A percentile compares a stretch with the other conserved stretches of the same genome.
Evolutionary conservation across 2,888 invertebrate genomes (phyloP).

Genomic region (Eurytoma californica): DNA sequence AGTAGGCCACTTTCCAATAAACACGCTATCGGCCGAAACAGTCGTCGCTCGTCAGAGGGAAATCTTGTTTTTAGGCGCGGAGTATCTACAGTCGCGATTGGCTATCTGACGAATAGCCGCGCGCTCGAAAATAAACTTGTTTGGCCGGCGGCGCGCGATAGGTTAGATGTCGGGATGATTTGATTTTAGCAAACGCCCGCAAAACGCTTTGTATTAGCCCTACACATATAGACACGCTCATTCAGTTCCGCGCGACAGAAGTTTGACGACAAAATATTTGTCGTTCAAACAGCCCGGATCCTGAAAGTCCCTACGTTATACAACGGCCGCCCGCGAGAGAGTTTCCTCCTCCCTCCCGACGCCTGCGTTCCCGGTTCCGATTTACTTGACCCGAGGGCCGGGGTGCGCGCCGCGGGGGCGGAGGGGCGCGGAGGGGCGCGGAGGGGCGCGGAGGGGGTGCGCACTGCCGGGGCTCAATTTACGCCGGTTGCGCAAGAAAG

Average conservation of each 20-base stretch:
- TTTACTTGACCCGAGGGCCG: no score
- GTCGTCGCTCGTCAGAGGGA: no score
- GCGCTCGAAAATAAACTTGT: neutral
- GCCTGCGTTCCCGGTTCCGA: neutral
- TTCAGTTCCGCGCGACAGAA: slow-evolving; percentile 69
- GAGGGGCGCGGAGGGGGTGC: neutral
- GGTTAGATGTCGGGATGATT: slow-evolving; percentile 61
- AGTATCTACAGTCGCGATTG: no score
- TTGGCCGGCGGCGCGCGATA: neutral
- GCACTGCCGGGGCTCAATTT: no score
- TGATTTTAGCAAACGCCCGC: slow-evolving; percentile 73
- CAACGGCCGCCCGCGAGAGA: slow-evolving; percentile 39
- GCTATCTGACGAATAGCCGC: no score
- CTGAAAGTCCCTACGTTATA: slow-evolving; percentile 66
- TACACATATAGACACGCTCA: slow-evolving; percentile 74
- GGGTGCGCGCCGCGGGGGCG: no score
- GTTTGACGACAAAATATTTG: slow-evolving; percentile 76
- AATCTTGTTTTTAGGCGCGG: no score
- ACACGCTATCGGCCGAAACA: no score
- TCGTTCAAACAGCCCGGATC: slow-evolving; percentile 74
- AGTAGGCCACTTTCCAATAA: no score
- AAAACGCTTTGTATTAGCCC: slow-evolving; percentile 74
- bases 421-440: neutral
- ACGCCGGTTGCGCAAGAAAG: slow-evolving; percentile 33
- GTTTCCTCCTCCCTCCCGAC: slow-evolving; percentile 13